Evolutionary conservation across 2,113 vertebrate species (phyloP).

Genomic region (Cyphomyrus discorhynchus): DNA sequence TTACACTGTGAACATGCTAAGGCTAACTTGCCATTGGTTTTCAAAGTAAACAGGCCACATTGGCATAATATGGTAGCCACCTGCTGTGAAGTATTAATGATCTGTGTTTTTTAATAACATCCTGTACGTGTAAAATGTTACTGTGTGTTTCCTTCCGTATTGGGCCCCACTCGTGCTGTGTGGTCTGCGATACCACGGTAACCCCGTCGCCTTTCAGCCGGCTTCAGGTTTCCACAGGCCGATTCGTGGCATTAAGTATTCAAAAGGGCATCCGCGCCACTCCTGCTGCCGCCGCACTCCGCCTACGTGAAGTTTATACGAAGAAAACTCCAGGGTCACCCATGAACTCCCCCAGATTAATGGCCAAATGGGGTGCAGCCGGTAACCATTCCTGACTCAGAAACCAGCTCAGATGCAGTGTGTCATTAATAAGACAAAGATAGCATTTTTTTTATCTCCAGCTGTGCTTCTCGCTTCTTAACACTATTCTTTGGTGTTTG

Average conservation of each 20-base stretch:
- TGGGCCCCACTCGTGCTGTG: neutral
- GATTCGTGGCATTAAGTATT: constrained; percentile 52
- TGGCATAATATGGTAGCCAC: neutral
- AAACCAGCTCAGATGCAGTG: neutral
- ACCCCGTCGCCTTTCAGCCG: constrained; percentile 36
- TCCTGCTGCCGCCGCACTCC: neutral
- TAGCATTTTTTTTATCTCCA: neutral
- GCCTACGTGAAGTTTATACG: neutral
- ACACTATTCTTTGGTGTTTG: neutral
- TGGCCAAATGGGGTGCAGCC: neutral
- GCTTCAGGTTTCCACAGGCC: too few relatives aligned
- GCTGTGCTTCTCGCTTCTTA: neutral
- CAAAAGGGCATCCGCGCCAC: constrained; percentile 32
- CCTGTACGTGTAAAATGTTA: neutral
- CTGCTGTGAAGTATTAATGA: neutral
- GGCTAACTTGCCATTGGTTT: neutral
- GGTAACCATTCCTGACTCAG: neutral
- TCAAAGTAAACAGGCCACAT: neutral
- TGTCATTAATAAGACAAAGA: neutral
- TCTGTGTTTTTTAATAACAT: neutral
- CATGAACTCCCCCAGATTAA: neutral
- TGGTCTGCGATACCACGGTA: neutral
- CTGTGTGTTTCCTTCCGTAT: neutral
- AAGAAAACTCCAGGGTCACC: neutral
- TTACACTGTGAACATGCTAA: neutral